phyloP scores from a whole-genome alignment of 2,888 invertebrate species.

The Gortyna flavago region DNA sequence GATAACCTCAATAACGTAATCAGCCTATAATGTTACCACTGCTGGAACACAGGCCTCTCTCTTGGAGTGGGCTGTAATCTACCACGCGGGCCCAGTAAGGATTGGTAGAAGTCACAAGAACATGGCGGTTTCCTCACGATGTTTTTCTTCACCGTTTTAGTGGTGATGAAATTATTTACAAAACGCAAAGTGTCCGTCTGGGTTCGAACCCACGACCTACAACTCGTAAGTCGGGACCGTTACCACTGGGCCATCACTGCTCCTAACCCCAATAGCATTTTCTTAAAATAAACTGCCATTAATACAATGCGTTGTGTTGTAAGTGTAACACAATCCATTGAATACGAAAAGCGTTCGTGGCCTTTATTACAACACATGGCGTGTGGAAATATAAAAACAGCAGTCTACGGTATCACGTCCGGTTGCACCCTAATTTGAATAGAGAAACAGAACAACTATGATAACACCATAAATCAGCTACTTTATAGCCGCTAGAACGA shows the following conservation, averaged over 20 bases:
- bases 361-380: conserved; percentile 46
- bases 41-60: background rate
- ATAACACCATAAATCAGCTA: conserved; percentile 71
- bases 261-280: conserved; percentile 15
- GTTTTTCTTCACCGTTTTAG: background rate
- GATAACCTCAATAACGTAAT: conserved; percentile 2
- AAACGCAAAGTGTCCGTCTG: background rate
- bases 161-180: background rate
- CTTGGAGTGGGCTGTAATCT: background rate
- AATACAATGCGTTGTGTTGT: conserved; percentile 4
- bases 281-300: conserved; percentile 29
- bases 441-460: conserved; percentile 64
- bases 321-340: conserved; percentile 13
- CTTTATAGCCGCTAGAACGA: conserved; percentile 67
- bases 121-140: too few species aligned
- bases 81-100: too few species aligned
- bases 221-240: background rate
- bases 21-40: background rate
- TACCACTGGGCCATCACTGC: background rate
- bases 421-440: conserved; percentile 62
- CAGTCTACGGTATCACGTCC: conserved; percentile 51
- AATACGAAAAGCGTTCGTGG: conserved; percentile 12
- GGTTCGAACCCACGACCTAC: background rate
- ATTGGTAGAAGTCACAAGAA: too few species aligned
- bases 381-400: conserved; percentile 51